Evolutionary conservation across 2,797 vertebrate species (phyloP).

Genomic region (Cryptoprocta ferox): DNA sequence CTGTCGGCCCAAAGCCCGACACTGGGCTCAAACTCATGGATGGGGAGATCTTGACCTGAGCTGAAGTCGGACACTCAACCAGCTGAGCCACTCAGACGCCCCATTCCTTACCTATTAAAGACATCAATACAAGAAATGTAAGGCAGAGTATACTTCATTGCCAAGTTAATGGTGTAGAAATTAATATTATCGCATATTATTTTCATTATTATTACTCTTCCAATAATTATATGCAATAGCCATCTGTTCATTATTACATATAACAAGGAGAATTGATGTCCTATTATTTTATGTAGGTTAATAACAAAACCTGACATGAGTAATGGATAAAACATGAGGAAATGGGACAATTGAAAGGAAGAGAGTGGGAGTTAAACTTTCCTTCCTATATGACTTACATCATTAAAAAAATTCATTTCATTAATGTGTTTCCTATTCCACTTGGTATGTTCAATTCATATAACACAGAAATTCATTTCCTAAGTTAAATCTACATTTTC

Average conservation of each 20-base stretch:
- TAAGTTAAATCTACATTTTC: conserved; percentile 63
- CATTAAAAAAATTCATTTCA: conserved; percentile 51
- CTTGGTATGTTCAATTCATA: conserved; percentile 29
- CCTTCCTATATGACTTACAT: conserved; percentile 79
- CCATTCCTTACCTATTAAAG: neutral
- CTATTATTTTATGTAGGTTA: conserved; percentile 77
- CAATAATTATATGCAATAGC: conserved; percentile 1
- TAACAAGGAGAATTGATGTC: conserved; percentile 11
- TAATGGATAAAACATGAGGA: conserved; percentile 79
- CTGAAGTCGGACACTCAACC: too few relatives aligned
- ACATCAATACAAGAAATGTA: neutral
- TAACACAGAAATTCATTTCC: conserved; percentile 60
- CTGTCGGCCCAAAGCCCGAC: too few relatives aligned
- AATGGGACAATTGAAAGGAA: conserved; percentile 79
- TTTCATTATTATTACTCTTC: conserved; percentile 41
- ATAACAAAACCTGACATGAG: conserved; percentile 74
- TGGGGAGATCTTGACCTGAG: too few relatives aligned
- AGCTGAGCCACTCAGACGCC: too few relatives aligned
- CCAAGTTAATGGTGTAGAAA: neutral
- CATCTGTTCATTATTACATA: conserved; percentile 25
- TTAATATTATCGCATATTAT: conserved; percentile 5
- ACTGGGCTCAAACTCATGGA: too few relatives aligned
- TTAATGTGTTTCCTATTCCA: conserved; percentile 68
- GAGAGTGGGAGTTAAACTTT: conserved; percentile 79
- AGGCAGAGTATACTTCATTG: neutral